Conservation (phyloP, 1,140 invertebrate species). For the Doryteuthis pealeii region DNA sequence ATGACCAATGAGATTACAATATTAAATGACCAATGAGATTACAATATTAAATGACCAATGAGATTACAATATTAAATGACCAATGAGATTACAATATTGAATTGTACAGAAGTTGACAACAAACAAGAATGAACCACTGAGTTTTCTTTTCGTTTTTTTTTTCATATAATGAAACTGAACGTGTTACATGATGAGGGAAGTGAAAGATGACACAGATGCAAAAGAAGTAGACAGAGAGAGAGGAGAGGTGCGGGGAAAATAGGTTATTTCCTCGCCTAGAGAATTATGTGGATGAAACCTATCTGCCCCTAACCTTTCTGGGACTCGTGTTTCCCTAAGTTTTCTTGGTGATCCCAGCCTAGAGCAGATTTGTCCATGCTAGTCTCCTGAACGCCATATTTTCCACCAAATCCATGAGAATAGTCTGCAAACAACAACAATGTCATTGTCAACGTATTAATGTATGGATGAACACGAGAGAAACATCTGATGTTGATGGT, state of each 20-base stretch:
- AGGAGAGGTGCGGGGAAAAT: neutral
- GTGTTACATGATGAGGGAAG: too few species aligned
- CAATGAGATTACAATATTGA: too few species aligned
- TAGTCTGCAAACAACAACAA: slow-evolving; percentile 68
- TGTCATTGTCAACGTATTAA: neutral
- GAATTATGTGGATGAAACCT: neutral
- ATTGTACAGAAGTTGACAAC: too few species aligned
- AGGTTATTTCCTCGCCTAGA: neutral
- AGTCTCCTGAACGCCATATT: slow-evolving; percentile 83
- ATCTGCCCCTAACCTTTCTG: slow-evolving; percentile 34
- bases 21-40: too few species aligned
- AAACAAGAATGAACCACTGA: too few species aligned
- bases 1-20: too few species aligned
- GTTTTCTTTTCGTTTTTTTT: too few species aligned
- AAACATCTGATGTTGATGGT: too few species aligned
- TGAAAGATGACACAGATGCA: too few species aligned
- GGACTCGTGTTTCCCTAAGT: slow-evolving; percentile 36
- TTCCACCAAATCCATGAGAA: slow-evolving; percentile 81
- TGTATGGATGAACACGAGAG: neutral
- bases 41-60: too few species aligned
- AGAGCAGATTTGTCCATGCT: slow-evolving; percentile 69
- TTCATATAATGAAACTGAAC: too few species aligned
- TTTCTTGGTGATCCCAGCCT: slow-evolving; percentile 60
- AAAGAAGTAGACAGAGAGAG: neutral
- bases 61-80: too few species aligned